Percentiles rank a stretch among this genome's conserved stretches.
phyloP scores from a whole-genome alignment of 2,113 vertebrate species.

The Lophius piscatorius region DNA sequence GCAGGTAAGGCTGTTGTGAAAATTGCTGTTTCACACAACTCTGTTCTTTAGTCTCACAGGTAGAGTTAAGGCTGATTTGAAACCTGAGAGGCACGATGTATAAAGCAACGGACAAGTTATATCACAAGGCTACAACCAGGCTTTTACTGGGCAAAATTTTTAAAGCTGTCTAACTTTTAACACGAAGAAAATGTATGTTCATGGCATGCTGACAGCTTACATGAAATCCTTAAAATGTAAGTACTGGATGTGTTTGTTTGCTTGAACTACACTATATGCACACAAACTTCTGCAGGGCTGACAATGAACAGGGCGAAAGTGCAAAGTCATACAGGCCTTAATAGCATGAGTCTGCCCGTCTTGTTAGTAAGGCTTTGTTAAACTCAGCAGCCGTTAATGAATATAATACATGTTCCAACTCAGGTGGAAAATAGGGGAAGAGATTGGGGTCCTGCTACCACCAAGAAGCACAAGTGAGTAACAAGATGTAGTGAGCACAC shows the following conservation, averaged over 20 bases:
- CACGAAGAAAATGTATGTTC: no score
- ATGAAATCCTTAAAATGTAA: no score
- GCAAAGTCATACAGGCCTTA: conserved; percentile 59
- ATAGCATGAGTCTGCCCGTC: conserved; percentile 42
- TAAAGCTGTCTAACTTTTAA: no score
- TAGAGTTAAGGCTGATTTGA: conserved; percentile 49
- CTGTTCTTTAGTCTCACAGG: conserved; percentile 50
- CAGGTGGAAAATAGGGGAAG: conserved; percentile 55
- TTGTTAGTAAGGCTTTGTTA: conserved; percentile 66
- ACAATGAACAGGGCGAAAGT: conserved; percentile 36
- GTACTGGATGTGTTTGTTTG: no score
- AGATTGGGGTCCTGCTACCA: conserved; percentile 54
- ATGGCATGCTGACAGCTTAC: no score
- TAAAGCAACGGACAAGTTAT: conserved; percentile 57
- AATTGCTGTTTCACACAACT: conserved; percentile 53
- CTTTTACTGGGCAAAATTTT: no score
- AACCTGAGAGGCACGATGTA: conserved; percentile 49
- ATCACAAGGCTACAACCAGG: no score
- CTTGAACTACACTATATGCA: no score
- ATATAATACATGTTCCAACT: conserved; percentile 71
- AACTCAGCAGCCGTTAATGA: conserved; percentile 71
- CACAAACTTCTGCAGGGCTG: not conserved
- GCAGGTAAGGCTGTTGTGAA: conserved; percentile 47
- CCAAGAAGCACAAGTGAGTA: conserved; percentile 68
- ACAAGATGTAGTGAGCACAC: conserved; percentile 31